These are phyloP conservation scores for Tolypeutes matacus DNA, from an alignment of 2,797 vertebrate species.

Conservation along the genomic window DNA sequence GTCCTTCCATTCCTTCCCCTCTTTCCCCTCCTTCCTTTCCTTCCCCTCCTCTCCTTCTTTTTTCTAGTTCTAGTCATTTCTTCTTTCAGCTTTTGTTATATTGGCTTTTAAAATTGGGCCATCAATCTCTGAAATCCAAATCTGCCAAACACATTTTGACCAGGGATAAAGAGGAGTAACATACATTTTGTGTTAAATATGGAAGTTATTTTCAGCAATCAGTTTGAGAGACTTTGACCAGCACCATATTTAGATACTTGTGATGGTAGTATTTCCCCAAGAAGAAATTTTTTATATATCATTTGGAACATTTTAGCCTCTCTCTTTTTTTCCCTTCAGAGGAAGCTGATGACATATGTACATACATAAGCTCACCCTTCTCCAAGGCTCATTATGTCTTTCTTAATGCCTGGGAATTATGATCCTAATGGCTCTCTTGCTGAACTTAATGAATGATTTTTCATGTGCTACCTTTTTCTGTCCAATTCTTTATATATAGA, in stretches of 20 bases:
- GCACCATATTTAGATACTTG: slow-evolving; percentile 29
- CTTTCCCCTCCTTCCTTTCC: neutral
- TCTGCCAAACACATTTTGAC: slow-evolving; percentile 64
- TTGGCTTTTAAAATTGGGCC: slow-evolving; percentile 65
- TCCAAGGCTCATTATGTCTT: slow-evolving; percentile 59
- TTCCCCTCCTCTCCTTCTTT: too few relatives aligned
- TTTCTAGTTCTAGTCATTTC: neutral
- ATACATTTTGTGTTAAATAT: slow-evolving; percentile 67
- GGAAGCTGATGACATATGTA: slow-evolving; percentile 43
- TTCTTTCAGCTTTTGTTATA: slow-evolving; percentile 3
- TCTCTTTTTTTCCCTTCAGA: neutral
- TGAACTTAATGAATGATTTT: slow-evolving; percentile 71
- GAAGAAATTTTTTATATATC: neutral
- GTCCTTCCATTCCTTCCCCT: too few relatives aligned
- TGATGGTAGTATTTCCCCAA: neutral
- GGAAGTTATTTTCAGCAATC: neutral
- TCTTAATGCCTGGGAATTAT: slow-evolving; percentile 69
- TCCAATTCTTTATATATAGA: slow-evolving; percentile 56
- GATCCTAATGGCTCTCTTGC: slow-evolving; percentile 54
- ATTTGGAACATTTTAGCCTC: slow-evolving; percentile 10
- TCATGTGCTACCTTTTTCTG: slow-evolving; percentile 67
- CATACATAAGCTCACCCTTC: neutral
- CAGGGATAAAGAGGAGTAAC: slow-evolving; percentile 45
- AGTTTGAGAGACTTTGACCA: neutral
- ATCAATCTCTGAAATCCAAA: slow-evolving; percentile 66